phyloP scores from a whole-genome alignment of 2,888 invertebrate genomes.

The Drosophila merina region DNA sequence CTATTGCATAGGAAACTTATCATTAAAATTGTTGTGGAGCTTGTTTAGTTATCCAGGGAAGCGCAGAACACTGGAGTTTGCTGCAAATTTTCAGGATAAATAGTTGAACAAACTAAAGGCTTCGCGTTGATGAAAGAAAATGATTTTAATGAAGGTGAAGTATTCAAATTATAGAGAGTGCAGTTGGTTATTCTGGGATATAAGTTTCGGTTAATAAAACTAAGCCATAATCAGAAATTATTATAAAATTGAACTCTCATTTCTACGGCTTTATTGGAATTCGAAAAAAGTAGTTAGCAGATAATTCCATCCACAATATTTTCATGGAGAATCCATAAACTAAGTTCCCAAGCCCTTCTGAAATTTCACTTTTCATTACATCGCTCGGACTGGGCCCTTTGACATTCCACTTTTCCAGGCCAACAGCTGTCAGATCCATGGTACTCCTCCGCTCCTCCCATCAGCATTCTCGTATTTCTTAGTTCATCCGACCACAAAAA shows the following conservation, averaged over 20 bases:
- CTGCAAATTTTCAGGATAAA: conserved; percentile 33
- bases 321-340: conserved; percentile 14
- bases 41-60: conserved; percentile 36
- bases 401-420: conserved; percentile 51
- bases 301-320: neutral
- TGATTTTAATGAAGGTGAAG: conserved; percentile 41
- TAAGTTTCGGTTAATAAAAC: neutral
- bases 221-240: too few relatives aligned
- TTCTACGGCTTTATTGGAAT: too few relatives aligned
- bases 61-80: conserved; percentile 32
- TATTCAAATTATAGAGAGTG: conserved; percentile 6
- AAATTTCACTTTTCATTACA: conserved; percentile 50
- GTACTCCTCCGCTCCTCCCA: conserved; percentile 33
- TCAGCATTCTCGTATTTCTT: conserved; percentile 46
- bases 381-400: conserved; percentile 44
- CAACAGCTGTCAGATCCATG: conserved; percentile 61
- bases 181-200: neutral
- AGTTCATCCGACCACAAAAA: conserved; percentile 66
- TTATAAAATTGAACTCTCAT: too few relatives aligned
- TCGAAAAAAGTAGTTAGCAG: too few relatives aligned
- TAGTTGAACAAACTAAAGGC: conserved; percentile 12
- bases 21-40: conserved; percentile 60
- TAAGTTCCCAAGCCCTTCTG: conserved; percentile 21
- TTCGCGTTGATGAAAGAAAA: conserved; percentile 11
- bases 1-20: conserved; percentile 51